A percentile compares a stretch with the other conserved stretches of the same genome.
Conservation (phyloP, 2,888 invertebrate genomes). For the Schrankia costaestrigalis region DNA sequence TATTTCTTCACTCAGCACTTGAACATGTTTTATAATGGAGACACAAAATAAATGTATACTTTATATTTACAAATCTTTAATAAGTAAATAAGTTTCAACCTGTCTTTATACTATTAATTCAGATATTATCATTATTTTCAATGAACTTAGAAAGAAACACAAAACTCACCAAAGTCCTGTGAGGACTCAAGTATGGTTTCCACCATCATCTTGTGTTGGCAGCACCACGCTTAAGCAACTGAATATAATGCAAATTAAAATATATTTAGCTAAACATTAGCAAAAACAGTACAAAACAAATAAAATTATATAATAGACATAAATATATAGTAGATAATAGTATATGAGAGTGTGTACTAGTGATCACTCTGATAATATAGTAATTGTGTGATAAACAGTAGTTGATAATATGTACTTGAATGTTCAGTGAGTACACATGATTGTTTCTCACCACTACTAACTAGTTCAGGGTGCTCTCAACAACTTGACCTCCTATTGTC, state of each 20-base stretch:
- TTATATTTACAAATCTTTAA: too few relatives aligned
- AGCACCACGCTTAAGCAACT: slow-evolving; percentile 49
- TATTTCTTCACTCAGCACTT: too few relatives aligned
- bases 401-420: too few relatives aligned
- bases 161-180: slow-evolving; percentile 72
- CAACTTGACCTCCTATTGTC: neutral
- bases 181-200: slow-evolving; percentile 74
- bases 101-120: too few relatives aligned
- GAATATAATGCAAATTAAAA: slow-evolving; percentile 49
- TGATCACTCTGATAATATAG: too few relatives aligned
- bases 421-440: slow-evolving; percentile 3
- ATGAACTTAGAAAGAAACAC: neutral
- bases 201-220: slow-evolving; percentile 71
- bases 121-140: too few relatives aligned
- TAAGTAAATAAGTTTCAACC: too few relatives aligned
- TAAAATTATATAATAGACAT: neutral
- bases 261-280: slow-evolving; percentile 20
- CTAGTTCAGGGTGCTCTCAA: slow-evolving; percentile 4
- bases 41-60: too few relatives aligned
- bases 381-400: too few relatives aligned
- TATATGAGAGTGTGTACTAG: neutral
- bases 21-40: too few relatives aligned
- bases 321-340: neutral
- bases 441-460: slow-evolving; percentile 5
- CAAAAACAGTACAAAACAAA: neutral